Percentiles rank a stretch among this genome's conserved stretches.
Evolutionary conservation across 2,797 vertebrate species (phyloP).

Genomic region (Setipinna tenuifilis): DNA sequence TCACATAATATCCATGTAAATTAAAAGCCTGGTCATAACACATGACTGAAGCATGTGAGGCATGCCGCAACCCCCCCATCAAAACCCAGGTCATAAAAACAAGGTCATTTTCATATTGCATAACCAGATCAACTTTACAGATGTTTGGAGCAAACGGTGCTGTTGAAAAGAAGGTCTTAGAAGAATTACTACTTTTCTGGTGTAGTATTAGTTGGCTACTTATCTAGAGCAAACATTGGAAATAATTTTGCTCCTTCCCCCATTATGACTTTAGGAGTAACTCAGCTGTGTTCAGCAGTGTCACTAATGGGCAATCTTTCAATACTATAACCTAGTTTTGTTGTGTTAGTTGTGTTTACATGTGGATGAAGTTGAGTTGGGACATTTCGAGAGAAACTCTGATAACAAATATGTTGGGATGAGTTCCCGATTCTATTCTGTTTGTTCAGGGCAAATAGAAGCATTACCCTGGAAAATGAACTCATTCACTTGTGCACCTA

Average conservation of each 20-base stretch:
- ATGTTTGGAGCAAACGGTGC: slow-evolving; percentile 67
- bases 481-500: background rate
- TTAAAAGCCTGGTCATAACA: background rate
- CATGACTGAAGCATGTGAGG: background rate
- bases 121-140: slow-evolving; percentile 60
- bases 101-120: slow-evolving; percentile 61
- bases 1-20: background rate
- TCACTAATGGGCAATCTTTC: background rate
- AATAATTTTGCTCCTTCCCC: background rate
- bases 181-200: slow-evolving; percentile 61
- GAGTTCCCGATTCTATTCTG: background rate
- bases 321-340: slow-evolving; percentile 23
- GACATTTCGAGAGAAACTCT: background rate
- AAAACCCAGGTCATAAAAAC: slow-evolving; percentile 55
- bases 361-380: background rate
- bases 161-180: slow-evolving; percentile 55
- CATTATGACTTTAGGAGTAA: background rate
- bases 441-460: background rate
- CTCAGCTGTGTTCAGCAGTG: background rate
- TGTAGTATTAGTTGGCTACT: slow-evolving; percentile 71
- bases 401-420: slow-evolving; percentile 13
- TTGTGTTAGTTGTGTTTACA: background rate
- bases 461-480: background rate
- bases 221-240: slow-evolving; percentile 48
- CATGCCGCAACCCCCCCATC: no score